Evolutionary conservation across 2,888 invertebrate genomes (phyloP).

Genomic region (Coelogynopora nodosa): DNA sequence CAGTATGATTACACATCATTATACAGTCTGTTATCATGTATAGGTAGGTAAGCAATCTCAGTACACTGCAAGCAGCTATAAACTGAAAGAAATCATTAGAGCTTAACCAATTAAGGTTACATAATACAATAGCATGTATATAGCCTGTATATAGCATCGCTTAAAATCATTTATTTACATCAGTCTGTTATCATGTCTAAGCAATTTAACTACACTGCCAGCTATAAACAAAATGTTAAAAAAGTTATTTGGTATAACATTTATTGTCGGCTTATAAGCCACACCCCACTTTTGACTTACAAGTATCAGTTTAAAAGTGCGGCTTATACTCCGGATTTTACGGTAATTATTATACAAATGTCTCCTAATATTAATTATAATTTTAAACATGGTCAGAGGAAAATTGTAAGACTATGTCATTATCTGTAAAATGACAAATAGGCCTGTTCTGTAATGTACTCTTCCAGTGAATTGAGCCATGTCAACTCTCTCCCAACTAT

Average conservation of each 20-base stretch:
- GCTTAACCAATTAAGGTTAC: neutral
- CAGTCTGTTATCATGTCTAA: too few relatives aligned
- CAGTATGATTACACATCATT: neutral
- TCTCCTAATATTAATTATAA: too few relatives aligned
- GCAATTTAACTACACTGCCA: too few relatives aligned
- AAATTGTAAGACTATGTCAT: too few relatives aligned
- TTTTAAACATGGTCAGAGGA: too few relatives aligned
- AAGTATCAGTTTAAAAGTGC: neutral
- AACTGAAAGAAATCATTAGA: neutral
- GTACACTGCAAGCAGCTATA: neutral
- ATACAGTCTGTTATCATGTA: neutral
- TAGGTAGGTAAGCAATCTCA: neutral
- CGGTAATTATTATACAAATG: neutral
- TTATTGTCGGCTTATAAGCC: neutral
- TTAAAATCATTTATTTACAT: neutral
- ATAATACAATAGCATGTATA: neutral
- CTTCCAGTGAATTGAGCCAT: too few relatives aligned
- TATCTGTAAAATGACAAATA: too few relatives aligned
- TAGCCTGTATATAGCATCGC: neutral
- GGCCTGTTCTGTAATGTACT: too few relatives aligned
- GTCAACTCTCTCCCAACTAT: neutral
- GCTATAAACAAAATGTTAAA: neutral
- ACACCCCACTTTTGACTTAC: neutral
- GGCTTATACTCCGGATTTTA: neutral
- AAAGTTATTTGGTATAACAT: neutral